Evolutionary conservation across 2,797 vertebrate genomes (phyloP), one percentile per base, ranked within the genome.

Genomic region (Dromococcyx pavoninus): DNA sequence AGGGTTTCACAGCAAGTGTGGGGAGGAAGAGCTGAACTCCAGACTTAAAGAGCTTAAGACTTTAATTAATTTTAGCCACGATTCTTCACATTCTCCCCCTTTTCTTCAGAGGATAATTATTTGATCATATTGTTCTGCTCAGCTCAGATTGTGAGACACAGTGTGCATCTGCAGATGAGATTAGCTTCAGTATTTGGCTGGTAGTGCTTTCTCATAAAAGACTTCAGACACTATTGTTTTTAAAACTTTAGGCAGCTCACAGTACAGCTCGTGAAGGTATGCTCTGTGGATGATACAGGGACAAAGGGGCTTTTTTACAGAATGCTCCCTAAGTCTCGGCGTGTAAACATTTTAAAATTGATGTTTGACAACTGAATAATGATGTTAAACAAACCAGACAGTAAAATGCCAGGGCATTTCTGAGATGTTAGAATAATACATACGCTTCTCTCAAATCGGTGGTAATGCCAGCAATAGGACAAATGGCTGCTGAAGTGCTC

Each of bases 51-150:
- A 69, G 17, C 39, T 89, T 75, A 58, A 64, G 27, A 48, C n/a
- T 86, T 88, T 5, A 7, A 27, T 60, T 86, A 43, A 48, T 80
- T 14, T 72, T 90, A 76, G 78, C 46, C 43, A 62, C 46, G 46
- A 2, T 58, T 86, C 69, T 80, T 89, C 41, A 32, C 53, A 13
- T 85, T 88, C 43, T 66, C 60, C 51, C 25, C 8, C 17, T 88
- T 91, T 89, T 77, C 82, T 94, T 94, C 41, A 71, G 82, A 86
- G 94, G 18, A n/a, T 66, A 58, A 51, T 88, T 72, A 84, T 56
- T 92, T 86, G 56, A 32, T 77, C 48, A 62, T 9, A 8, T 86
- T 88, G 30, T 83, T 74, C 82, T 81, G 9, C 50, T 64, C 90
- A 88, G 73, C 76, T 93, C 33, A 74, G 51, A 46, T 93, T 78